Conservation (phyloP, 1,140 invertebrate genomes). For the Heliconius eleuchia region DNA sequence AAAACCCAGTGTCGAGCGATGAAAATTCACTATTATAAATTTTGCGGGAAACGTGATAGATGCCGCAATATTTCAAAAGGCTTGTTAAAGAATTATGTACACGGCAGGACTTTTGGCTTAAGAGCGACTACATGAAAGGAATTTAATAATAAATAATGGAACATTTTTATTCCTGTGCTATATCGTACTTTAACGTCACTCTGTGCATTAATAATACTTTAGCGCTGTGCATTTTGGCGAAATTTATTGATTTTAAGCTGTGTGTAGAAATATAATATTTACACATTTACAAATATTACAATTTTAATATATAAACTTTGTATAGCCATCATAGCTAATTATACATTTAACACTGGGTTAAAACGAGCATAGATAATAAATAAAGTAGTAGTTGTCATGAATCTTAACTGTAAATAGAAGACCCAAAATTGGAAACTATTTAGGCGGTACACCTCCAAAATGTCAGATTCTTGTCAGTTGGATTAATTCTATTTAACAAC, state of each 20-base stretch:
- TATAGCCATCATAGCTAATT: too few species aligned
- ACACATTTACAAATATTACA: too few species aligned
- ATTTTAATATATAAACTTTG: too few species aligned
- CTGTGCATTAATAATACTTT: slow-evolving; percentile 42
- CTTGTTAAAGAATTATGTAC: slow-evolving; percentile 69
- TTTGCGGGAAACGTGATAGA: slow-evolving; percentile 53
- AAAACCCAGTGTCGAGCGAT: slow-evolving; percentile 48
- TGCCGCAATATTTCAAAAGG: slow-evolving; percentile 63
- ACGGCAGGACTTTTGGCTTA: slow-evolving; percentile 53
- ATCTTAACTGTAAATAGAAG: slow-evolving; percentile 1
- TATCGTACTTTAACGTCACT: slow-evolving; percentile 33
- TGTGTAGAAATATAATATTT: too few species aligned
- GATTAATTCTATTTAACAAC: slow-evolving; percentile 77
- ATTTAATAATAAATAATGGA: slow-evolving; percentile 60
- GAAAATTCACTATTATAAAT: slow-evolving; percentile 61
- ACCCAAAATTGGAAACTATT: slow-evolving; percentile 39
- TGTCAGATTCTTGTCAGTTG: slow-evolving; percentile 64
- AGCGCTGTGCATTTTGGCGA: neutral
- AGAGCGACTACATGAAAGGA: slow-evolving; percentile 49
- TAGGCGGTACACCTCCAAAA: slow-evolving; percentile 27
- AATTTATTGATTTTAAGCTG: neutral
- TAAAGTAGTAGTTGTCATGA: slow-evolving; percentile 1
- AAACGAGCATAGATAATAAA: neutral
- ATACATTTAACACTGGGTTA: too few species aligned
- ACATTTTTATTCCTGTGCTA: slow-evolving; percentile 49